These are phyloP conservation scores for Eilema sororculum DNA, from an alignment of 2,888 invertebrate species.

Conservation along the genomic window DNA sequence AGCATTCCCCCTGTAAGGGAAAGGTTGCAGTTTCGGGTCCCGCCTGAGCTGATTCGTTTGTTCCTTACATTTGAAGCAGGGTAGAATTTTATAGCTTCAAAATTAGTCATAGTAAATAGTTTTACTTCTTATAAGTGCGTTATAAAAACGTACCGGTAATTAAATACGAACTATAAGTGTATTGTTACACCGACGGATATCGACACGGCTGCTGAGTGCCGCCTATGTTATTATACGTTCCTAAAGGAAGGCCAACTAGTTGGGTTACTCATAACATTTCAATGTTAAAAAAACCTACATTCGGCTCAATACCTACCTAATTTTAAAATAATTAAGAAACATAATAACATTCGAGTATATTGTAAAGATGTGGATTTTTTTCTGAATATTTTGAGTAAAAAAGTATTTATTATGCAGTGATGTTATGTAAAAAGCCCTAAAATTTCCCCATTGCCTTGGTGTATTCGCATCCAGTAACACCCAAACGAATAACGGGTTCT, in stretches of 20 bases:
- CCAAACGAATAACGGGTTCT: too few species aligned
- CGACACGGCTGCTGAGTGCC: conserved; percentile 5
- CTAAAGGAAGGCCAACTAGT: neutral
- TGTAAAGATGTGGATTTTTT: too few species aligned
- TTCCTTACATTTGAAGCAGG: too few species aligned
- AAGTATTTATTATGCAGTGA: neutral
- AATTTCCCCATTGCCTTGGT: too few species aligned
- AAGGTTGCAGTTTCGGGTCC: too few species aligned
- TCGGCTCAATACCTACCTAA: neutral
- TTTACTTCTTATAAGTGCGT: neutral
- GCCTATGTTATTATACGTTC: neutral
- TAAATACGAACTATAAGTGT: neutral
- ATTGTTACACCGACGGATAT: neutral
- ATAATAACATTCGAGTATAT: too few species aligned
- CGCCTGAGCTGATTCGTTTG: too few species aligned
- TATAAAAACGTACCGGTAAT: neutral
- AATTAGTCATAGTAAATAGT: too few species aligned
- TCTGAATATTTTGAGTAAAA: too few species aligned
- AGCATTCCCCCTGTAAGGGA: too few species aligned
- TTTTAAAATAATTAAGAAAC: neutral
- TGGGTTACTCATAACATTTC: neutral
- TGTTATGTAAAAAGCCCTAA: neutral
- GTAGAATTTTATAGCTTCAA: too few species aligned
- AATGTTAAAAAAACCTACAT: neutral
- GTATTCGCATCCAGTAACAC: too few species aligned